phyloP scores from a whole-genome alignment of 2,113 vertebrate species.

The Otus sunia region DNA sequence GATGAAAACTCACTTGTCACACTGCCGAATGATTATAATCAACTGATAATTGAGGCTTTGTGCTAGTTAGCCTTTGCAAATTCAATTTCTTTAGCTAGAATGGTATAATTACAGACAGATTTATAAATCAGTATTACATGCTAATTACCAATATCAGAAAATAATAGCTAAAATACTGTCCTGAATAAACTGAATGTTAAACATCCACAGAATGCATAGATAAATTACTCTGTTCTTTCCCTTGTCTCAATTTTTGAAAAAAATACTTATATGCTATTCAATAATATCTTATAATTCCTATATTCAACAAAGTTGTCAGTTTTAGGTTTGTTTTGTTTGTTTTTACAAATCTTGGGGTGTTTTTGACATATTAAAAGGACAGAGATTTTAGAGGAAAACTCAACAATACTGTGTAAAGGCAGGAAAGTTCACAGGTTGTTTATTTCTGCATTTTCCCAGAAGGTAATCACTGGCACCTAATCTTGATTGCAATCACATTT shows the following conservation, averaged over 20 bases:
- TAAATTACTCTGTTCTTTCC: constrained; percentile 36
- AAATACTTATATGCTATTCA: neutral
- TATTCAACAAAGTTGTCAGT: neutral
- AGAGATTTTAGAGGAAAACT: neutral
- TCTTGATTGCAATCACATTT: constrained; percentile 35
- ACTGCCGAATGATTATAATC: constrained; percentile 50
- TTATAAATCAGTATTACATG: constrained; percentile 54
- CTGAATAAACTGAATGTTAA: constrained; percentile 45
- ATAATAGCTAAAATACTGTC: constrained; percentile 48
- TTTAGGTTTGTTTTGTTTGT: neutral
- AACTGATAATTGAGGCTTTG: constrained; percentile 60
- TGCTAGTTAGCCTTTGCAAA: constrained; percentile 50
- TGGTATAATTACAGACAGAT: constrained; percentile 19
- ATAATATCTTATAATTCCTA: neutral
- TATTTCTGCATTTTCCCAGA: constrained; percentile 11
- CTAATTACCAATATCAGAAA: constrained; percentile 66
- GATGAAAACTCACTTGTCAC: constrained; percentile 39
- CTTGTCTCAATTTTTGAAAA: constrained; percentile 8
- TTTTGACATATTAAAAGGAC: neutral
- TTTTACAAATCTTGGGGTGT: neutral
- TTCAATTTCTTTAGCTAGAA: constrained; percentile 42
- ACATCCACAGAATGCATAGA: neutral
- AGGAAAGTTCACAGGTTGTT: constrained; percentile 2
- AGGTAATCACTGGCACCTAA: neutral
- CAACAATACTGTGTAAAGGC: neutral